Evolutionary conservation across 2,113 vertebrate genomes (phyloP).

Genomic region (Saccopteryx bilineata): DNA sequence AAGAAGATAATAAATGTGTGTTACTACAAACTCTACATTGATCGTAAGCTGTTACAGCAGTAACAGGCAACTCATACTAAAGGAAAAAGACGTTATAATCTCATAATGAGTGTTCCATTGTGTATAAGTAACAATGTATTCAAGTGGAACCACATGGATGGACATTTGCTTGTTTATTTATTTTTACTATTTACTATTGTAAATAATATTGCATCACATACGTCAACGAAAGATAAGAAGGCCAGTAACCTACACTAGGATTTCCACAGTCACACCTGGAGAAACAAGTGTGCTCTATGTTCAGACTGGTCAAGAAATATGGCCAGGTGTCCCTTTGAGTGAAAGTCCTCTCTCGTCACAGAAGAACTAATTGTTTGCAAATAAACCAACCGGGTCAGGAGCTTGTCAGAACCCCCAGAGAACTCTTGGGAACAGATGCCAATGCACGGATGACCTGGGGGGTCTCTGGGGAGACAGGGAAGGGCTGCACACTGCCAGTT

Average conservation of each 20-base stretch:
- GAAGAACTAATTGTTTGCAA: not conserved
- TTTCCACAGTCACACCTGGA: not conserved
- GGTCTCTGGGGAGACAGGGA: not conserved
- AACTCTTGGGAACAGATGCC: not conserved
- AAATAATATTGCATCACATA: no score
- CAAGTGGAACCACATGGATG: no score
- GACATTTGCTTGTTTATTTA: no score
- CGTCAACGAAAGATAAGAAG: not conserved
- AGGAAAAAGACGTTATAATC: no score
- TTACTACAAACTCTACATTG: not conserved
- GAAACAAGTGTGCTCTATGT: not conserved
- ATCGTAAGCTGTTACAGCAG: not conserved
- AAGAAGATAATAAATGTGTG: not conserved
- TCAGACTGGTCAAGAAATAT: not conserved
- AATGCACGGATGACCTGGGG: not conserved
- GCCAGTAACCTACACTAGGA: accelerated
- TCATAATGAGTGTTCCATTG: no score
- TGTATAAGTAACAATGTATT: no score
- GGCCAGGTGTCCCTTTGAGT: not conserved
- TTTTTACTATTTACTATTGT: no score
- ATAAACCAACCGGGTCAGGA: not conserved
- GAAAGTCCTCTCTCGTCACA: not conserved
- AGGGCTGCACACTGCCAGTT: not conserved
- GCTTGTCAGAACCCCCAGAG: not conserved
- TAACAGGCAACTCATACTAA: not conserved